These are phyloP conservation scores for Chaunax sp. DNA, from an alignment of 2,797 vertebrate species.

Conservation along the genomic window DNA sequence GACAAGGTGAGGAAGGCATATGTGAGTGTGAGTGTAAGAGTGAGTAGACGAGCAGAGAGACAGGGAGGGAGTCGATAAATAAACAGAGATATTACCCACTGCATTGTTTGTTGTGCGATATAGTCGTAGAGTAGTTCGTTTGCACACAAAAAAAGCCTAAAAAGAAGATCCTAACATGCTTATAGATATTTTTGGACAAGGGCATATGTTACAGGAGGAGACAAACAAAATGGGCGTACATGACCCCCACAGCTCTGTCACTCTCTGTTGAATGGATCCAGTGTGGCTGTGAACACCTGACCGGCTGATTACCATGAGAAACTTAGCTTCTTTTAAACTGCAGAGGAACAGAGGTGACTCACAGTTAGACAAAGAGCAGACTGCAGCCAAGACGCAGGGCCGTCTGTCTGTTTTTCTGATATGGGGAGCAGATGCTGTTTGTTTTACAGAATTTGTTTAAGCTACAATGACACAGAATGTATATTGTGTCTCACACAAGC, in stretches of 20 bases:
- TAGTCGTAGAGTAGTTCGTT: background rate
- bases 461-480: background rate
- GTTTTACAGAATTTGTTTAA: background rate
- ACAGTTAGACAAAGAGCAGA: background rate
- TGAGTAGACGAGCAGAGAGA: slow-evolving; percentile 15
- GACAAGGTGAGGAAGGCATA: slow-evolving; percentile 15
- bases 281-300: slow-evolving; percentile 4
- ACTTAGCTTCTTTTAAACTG: slow-evolving; percentile 4
- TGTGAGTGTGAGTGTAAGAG: slow-evolving; percentile 24
- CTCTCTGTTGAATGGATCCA: background rate
- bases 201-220: background rate
- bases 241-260: background rate
- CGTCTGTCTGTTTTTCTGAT: background rate
- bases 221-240: background rate
- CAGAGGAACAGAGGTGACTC: background rate
- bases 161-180: background rate
- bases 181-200: background rate
- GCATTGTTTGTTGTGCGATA: background rate
- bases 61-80: slow-evolving; percentile 15
- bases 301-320: slow-evolving; percentile 22
- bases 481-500: background rate
- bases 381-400: background rate
- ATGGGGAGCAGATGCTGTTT: background rate
- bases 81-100: slow-evolving; percentile 11
- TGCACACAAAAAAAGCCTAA: background rate